A percentile compares a stretch with the other conserved stretches of the same genome.
These are phyloP conservation scores for Corythaixoides concolor DNA, from an alignment of 2,113 vertebrate genomes.

Conservation along the genomic window DNA sequence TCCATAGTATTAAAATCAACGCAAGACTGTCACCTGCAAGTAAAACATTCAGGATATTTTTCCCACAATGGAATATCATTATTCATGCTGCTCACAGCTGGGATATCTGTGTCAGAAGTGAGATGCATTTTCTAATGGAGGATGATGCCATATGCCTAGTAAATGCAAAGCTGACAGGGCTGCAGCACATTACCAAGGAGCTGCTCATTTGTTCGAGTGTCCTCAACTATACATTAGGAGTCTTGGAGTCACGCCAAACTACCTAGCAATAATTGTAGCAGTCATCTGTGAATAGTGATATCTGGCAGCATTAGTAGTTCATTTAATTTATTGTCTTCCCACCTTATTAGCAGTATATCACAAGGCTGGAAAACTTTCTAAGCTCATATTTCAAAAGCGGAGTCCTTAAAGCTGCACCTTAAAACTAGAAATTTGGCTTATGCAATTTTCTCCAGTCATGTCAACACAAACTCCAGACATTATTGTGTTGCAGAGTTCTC, in stretches of 20 bases:
- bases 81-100: background rate
- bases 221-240: background rate
- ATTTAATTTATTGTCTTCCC: slow-evolving; percentile 52
- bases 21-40: background rate
- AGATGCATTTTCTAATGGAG: background rate
- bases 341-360: slow-evolving; percentile 50
- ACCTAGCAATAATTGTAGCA: slow-evolving; percentile 46
- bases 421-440: background rate
- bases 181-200: background rate
- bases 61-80: background rate
- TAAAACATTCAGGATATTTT: background rate
- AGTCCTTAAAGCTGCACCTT: background rate
- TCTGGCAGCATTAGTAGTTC: background rate
- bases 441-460: background rate
- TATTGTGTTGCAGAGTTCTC: background rate
- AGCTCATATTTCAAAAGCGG: slow-evolving; percentile 38
- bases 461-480: background rate
- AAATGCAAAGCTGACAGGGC: background rate
- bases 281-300: slow-evolving; percentile 46
- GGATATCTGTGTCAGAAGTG: background rate
- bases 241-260: background rate
- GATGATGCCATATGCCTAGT: background rate
- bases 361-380: slow-evolving; percentile 28
- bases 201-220: slow-evolving; percentile 5
- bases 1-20: background rate